Conservation (phyloP, 2,113 vertebrate genomes). For the Planiliza haematocheilus region DNA sequence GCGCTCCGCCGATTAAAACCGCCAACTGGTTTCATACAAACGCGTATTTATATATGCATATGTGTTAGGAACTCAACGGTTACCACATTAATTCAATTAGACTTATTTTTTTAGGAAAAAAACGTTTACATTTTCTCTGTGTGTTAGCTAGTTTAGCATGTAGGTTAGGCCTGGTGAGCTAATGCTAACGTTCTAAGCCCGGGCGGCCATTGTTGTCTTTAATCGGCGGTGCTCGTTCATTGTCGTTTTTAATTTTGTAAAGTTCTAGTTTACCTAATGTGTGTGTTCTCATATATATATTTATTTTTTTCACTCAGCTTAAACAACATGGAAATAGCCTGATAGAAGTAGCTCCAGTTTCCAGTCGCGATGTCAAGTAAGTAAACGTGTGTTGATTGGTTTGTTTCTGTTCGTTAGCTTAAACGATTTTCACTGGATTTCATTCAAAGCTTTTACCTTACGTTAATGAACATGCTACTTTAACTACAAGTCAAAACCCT, state of each 20-base stretch:
- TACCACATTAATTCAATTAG: background rate
- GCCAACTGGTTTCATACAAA: rapidly evolving
- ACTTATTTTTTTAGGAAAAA: no score
- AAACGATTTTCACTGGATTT: no score
- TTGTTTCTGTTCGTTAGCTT: no score
- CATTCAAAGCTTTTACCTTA: no score
- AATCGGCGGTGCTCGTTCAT: no score
- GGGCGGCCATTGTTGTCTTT: slow-evolving; percentile 11
- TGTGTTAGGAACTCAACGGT: rapidly evolving
- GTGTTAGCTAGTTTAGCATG: slow-evolving; percentile 18
- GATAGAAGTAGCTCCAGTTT: slow-evolving; percentile 11
- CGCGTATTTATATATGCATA: rapidly evolving
- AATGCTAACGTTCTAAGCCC: background rate
- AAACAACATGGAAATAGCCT: slow-evolving; percentile 17
- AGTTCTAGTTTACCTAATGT: no score
- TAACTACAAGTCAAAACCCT: no score
- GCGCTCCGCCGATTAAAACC: background rate
- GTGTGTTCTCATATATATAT: no score
- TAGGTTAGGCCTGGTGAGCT: background rate
- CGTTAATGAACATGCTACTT: no score
- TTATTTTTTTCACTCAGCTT: background rate
- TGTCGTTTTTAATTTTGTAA: no score
- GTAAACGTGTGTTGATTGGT: slow-evolving; percentile 16
- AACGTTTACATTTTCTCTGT: background rate
- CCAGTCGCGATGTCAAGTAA: slow-evolving; percentile 80